phyloP scores from a whole-genome alignment of 2,797 vertebrate genomes.

The Thaleichthys pacificus region DNA sequence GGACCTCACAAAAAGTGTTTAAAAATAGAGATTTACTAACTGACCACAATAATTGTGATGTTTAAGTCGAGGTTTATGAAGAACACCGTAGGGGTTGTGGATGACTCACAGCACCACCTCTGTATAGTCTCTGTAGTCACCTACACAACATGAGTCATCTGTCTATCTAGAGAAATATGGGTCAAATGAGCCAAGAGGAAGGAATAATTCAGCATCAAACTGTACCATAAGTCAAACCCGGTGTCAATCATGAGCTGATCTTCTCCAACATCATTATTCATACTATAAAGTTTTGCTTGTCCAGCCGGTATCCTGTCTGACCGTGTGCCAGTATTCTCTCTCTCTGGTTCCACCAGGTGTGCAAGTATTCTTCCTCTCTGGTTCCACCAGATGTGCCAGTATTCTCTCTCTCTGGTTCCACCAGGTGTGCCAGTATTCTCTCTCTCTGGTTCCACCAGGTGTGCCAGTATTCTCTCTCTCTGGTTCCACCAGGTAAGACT shows the following conservation, averaged over 20 bases:
- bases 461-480: not conserved
- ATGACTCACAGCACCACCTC: not conserved
- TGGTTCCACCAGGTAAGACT: constrained; percentile 32
- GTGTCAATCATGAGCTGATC: not conserved
- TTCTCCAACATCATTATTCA: not conserved
- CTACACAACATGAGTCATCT: constrained; percentile 1
- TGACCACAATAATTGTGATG: not conserved
- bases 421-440: not conserved
- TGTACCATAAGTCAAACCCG: not conserved
- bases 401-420: not conserved
- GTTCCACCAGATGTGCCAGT: not conserved
- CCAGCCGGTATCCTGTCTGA: not conserved
- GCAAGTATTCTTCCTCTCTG: not conserved
- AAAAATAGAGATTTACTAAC: not conserved
- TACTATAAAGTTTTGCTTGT: not conserved
- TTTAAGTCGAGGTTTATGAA: no score
- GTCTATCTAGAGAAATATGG: not conserved
- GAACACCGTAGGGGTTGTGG: not conserved
- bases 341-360: not conserved
- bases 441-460: not conserved
- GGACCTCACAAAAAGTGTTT: not conserved
- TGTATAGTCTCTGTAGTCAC: not conserved
- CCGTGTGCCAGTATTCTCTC: not conserved
- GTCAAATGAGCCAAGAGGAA: not conserved
- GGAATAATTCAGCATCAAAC: not conserved